Evolutionary conservation across 2,113 vertebrate species (phyloP), one percentile per base, ranked within the genome.

Genomic region (Triplophysa siluroides): DNA sequence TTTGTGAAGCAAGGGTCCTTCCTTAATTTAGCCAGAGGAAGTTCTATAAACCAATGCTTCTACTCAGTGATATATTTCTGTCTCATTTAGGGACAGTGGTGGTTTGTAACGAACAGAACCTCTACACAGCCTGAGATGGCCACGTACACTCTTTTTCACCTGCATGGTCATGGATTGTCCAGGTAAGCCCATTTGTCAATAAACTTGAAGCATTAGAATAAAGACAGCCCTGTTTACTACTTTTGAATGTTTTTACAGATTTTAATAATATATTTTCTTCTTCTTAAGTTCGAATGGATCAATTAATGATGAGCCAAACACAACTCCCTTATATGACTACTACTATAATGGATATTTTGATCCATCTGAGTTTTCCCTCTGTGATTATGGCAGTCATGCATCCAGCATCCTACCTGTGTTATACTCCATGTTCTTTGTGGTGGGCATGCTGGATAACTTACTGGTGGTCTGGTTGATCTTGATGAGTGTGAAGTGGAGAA

Each of bases 391-490:
- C 3, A 11, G 0, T 0, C 60, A 86, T 0, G 81, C 69, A 2
- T 76, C 79, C 43, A 43, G 0, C 6, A 85, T 95, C 41, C 79
- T 98, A 19, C 94, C 94, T 0, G 83, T 83, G 0, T 84, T 97
- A 43, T 98, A 96, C 79, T 88, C 86, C 0, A 74, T 95, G 26
- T 93, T 96, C 84, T 91, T 97, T 62, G 43, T 92, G 45, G 50
- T 95, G 6, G 97, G 97, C 1, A 38, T 96, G 45, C 24, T 89
- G 79, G 96, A 95, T 47, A 98, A 98, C 21, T 9, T 78, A 16
- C 80, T 96, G 1, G 95, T 97, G 45, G 58, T 97, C 65, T 91
- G 96, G 86, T 93, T 96, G 81, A 91, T 96, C 4, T 66, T 87
- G 0, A 92, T 88, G 66, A 94, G 94, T 13, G 89, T 86, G 63